Evolutionary conservation across 2,888 invertebrate genomes (phyloP).

Genomic region (Hermaeophaga mercurialis): DNA sequence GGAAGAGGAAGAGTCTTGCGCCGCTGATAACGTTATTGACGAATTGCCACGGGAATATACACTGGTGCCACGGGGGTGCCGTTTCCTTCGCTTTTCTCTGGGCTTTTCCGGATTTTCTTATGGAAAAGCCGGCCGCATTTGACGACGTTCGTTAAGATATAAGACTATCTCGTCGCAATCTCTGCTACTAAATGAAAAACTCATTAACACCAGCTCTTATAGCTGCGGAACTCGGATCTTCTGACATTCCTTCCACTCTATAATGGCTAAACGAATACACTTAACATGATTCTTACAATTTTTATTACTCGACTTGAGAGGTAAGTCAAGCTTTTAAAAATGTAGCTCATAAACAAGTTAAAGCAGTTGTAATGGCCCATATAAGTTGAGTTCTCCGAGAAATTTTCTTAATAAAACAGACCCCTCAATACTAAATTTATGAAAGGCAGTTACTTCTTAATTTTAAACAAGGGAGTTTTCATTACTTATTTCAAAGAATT

Average conservation of each 20-base stretch:
- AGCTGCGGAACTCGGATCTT: conserved; percentile 23
- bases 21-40: conserved; percentile 12
- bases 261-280: conserved; percentile 17
- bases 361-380: too few species aligned
- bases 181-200: conserved; percentile 53
- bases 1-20: conserved; percentile 13
- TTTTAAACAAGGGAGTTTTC: too few species aligned
- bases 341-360: neutral
- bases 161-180: conserved; percentile 49
- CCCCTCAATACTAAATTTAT: too few species aligned
- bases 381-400: too few species aligned
- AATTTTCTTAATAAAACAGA: too few species aligned
- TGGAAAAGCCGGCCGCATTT: conserved; percentile 43
- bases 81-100: conserved; percentile 23
- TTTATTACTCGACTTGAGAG: conserved; percentile 4
- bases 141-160: conserved; percentile 45
- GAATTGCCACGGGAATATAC: conserved; percentile 22
- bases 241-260: conserved; percentile 18
- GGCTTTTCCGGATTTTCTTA: conserved; percentile 28
- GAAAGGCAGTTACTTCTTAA: too few species aligned
- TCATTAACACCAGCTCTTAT: conserved; percentile 49
- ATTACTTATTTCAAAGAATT: too few species aligned
- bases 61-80: conserved; percentile 15
- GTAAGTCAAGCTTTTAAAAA: conserved; percentile 2
- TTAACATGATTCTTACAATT: conserved; percentile 8